Base-by-base conservation (phyloP, 2,113 vertebrate genomes). In the Garra rufa region DNA sequence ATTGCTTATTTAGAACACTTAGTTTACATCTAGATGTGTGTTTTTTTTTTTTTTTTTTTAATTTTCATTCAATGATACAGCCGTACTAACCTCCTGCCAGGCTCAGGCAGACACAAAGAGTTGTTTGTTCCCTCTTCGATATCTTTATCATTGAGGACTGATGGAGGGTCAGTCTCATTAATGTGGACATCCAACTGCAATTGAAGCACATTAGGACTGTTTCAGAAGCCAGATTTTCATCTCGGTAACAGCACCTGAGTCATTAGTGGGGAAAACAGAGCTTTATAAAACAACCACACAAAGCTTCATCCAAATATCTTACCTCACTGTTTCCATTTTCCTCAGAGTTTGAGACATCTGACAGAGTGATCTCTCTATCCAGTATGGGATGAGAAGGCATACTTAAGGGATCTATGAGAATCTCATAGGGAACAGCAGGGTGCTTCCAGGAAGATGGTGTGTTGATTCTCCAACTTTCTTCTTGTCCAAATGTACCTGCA, bases 401-500 rank as follows among this genome's bases (percentile, higher is more conserved):
- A 85, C 92, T 95, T 59, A 92, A 79, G 7, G 93, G 91, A 83
- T 95, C 91, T 59, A 87, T 91, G 52, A 92, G 85, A 83, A 94
- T 84, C 82, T 95, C 93, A 34, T 82, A 91, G 38, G 94, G 94
- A 78, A 93, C 91, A 38, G 87, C 78, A 0, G 94, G 91, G 74
- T 95, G 93, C 82, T 92, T 93, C 95, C 94, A 95, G 61, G 94
- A 96, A 14, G 92, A 90, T 50, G 84, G 79, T 55, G 89, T 91
- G 52, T 93, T 92, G 88, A 95, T 46, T 41, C 90, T 90, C 94
- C 94, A 96, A 50, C 82, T 85, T 14, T 91, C 92, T 13, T 80
- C 70, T 88, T 96, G 94, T 14, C 93, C 93, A 91, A 95, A 95
- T 4, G 94, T 95, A 50, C 94, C 94, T 95, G 69, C 65, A 65